phyloP scores from a whole-genome alignment of 2,113 vertebrate genomes.

The Crotophaga sulcirostris region DNA sequence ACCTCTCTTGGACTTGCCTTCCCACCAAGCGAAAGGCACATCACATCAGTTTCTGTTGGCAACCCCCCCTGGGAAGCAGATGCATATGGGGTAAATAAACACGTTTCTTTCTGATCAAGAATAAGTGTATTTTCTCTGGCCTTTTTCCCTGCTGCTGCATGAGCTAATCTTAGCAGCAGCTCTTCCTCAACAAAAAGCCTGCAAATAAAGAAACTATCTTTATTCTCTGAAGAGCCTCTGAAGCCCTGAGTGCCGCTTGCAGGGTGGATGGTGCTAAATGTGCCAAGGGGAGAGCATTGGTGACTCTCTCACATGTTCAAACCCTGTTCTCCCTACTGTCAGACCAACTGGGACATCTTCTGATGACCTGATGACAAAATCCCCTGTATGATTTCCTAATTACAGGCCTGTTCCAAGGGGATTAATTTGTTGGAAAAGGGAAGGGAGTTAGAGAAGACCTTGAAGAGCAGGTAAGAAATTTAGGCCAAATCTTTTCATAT shows the following conservation, averaged over 20 bases:
- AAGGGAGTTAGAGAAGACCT: background rate
- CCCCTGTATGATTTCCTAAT: conserved; percentile 66
- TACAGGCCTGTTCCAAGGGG: conserved; percentile 55
- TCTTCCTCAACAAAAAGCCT: background rate
- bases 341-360: background rate
- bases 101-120: background rate
- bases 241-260: accelerated
- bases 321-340: background rate
- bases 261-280: background rate
- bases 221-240: background rate
- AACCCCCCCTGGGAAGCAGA: background rate
- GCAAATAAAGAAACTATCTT: background rate
- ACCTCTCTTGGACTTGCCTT: background rate
- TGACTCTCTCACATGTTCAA: background rate
- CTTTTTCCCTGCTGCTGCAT: background rate
- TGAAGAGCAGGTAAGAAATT: background rate
- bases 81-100: background rate
- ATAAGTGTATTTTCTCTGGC: background rate
- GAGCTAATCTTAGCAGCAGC: background rate
- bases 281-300: accelerated
- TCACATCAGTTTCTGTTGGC: background rate
- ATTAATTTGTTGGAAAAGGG: conserved; percentile 5
- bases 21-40: background rate
- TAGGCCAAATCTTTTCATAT: background rate
- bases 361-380: conserved; percentile 66